These are phyloP conservation scores for Anoura caudifer DNA, from an alignment of 2,113 vertebrate genomes.

Conservation along the genomic window DNA sequence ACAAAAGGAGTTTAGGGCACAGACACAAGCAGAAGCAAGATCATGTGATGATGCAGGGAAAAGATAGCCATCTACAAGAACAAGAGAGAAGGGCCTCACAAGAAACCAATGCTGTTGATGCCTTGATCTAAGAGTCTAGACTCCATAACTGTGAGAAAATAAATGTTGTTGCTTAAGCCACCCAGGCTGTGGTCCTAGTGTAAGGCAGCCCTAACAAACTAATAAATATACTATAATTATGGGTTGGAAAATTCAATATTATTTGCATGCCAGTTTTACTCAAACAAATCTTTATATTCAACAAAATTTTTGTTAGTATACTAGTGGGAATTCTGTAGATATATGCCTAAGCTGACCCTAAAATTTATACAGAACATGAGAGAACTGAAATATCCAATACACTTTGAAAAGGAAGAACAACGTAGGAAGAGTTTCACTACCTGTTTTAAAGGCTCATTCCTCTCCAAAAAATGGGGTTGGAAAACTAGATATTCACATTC, in stretches of 20 bases:
- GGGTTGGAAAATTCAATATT: neutral
- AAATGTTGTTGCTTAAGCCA: neutral
- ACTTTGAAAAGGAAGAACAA: neutral
- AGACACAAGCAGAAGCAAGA: neutral
- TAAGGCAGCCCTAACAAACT: neutral
- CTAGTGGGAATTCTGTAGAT: neutral
- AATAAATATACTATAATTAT: neutral
- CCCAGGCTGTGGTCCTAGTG: neutral
- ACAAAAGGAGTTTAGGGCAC: neutral
- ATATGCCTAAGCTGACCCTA: neutral
- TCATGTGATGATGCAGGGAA: neutral
- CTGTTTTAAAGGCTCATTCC: neutral
- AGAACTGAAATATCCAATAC: neutral
- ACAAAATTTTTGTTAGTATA: neutral
- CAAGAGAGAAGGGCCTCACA: neutral
- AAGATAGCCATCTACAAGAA: neutral
- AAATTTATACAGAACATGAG: neutral
- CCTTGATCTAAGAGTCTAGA: neutral
- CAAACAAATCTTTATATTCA: neutral
- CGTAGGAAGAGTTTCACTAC: neutral
- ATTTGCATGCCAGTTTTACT: neutral
- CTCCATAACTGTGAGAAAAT: neutral
- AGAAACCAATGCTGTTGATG: neutral
- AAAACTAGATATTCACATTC: neutral
- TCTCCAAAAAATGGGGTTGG: neutral